Percentiles rank a stretch among this genome's conserved stretches.
Conservation (phyloP, 2,797 vertebrate species). For the Chloroceryle inda region DNA sequence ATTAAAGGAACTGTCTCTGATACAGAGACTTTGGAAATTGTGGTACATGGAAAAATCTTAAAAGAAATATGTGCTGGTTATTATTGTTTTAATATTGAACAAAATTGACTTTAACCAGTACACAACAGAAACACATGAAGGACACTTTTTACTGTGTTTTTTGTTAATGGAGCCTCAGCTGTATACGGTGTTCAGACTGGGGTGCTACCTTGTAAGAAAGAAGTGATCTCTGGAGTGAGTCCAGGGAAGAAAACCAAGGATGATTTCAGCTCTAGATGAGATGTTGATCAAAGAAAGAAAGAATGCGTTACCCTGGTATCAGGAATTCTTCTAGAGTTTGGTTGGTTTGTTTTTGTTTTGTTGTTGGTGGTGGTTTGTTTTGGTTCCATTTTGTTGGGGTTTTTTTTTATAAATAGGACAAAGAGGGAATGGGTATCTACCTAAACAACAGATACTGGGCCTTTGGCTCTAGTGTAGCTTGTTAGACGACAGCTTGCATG, state of each 20-base stretch:
- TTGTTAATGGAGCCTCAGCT: neutral
- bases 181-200: neutral
- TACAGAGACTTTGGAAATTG: neutral
- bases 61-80: neutral
- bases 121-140: neutral
- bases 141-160: neutral
- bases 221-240: conserved; percentile 10
- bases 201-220: conserved; percentile 1
- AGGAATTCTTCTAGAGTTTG: neutral
- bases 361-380: neutral
- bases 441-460: neutral
- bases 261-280: conserved; percentile 31
- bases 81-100: neutral
- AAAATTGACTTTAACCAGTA: neutral
- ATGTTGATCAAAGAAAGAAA: neutral
- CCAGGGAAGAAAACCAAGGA: neutral
- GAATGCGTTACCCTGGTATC: neutral
- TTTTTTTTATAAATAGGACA: neutral
- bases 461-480: neutral
- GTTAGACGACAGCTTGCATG: neutral
- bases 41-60: neutral
- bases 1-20: neutral
- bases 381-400: neutral
- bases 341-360: neutral
- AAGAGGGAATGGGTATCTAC: neutral